These are phyloP conservation scores for Pseudopodoces humilis DNA, from an alignment of 2,113 vertebrate genomes.

Conservation along the genomic window DNA sequence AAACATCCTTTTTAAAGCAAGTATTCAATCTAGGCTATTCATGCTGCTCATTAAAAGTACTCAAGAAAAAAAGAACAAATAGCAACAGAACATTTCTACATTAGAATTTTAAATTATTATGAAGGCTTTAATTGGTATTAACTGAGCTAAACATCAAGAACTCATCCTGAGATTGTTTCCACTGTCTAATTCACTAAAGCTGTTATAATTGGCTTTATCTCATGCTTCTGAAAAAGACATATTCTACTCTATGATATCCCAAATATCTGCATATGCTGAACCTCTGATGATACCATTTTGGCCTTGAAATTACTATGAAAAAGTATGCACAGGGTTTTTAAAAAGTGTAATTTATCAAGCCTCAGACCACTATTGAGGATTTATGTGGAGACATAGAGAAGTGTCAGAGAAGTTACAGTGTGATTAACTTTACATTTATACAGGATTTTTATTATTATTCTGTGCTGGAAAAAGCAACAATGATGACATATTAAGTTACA, in stretches of 20 bases:
- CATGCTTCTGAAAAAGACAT: neutral
- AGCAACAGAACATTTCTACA: neutral
- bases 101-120: constrained; percentile 15
- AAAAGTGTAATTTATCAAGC: neutral
- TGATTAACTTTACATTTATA: neutral
- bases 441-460: constrained; percentile 17
- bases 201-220: neutral
- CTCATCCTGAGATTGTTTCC: neutral
- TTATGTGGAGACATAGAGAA: neutral
- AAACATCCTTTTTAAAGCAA: neutral
- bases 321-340: neutral
- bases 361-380: neutral
- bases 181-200: neutral
- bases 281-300: neutral
- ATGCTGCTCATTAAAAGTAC: neutral
- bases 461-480: neutral
- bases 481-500: constrained; percentile 15
- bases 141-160: constrained; percentile 3
- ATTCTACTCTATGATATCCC: neutral
- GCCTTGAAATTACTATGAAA: neutral
- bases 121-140: constrained; percentile 22
- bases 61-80: neutral
- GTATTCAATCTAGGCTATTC: neutral
- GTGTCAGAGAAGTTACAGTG: neutral
- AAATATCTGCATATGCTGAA: neutral